Base-by-base conservation (phyloP, 2,113 vertebrate genomes). In the Takifugu bimaculatus region DNA sequence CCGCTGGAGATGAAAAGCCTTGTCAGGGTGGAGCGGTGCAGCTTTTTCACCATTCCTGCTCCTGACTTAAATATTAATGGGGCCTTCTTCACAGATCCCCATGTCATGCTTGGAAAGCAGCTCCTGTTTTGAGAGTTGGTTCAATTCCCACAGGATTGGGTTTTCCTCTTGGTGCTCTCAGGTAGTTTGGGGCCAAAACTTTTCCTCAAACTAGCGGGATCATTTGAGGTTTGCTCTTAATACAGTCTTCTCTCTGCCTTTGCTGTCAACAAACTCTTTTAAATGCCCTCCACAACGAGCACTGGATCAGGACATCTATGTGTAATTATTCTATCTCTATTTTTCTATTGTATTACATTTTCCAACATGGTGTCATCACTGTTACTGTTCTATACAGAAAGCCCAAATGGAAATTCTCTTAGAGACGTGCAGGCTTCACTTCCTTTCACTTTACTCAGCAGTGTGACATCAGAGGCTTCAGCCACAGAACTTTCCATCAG, bases 41-140 rank as follows among this genome's bases (percentile, higher is more conserved):
- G 65, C 56, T 73, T 86, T 84, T 86, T 89, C 83, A 75, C 75
- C 20, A 69, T 60, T 78, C 71, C 67, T 51, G 60, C 54, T 65
- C 42, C 61, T 60, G 78, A 70, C 73, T 85, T 78, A 79, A 85
- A 83, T 88, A 87, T 87, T 84, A 87, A 88, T 86, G 74, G 56
- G 0, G 61, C 59, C 74, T 82, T 75, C 76, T 65, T 64, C 73
- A 71, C 55, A 68, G 77, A 50, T 68, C 26, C 27, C 45, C 2
- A 50, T 74, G 77, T 83, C 74, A 74, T 35, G 63, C 80, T 80
- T 57, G 4, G 70, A 13, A 42, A 73, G 77, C 73, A 61, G 63
- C 69, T 45, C 5, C 74, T 65, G 65, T 75, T 75, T 76, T 29
- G 49, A 66, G 70, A 76, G 65, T 51, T 66, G 65, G 64, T 50